Evolutionary conservation across 2,113 vertebrate species (phyloP).

Genomic region (Chaetodon auriga): DNA sequence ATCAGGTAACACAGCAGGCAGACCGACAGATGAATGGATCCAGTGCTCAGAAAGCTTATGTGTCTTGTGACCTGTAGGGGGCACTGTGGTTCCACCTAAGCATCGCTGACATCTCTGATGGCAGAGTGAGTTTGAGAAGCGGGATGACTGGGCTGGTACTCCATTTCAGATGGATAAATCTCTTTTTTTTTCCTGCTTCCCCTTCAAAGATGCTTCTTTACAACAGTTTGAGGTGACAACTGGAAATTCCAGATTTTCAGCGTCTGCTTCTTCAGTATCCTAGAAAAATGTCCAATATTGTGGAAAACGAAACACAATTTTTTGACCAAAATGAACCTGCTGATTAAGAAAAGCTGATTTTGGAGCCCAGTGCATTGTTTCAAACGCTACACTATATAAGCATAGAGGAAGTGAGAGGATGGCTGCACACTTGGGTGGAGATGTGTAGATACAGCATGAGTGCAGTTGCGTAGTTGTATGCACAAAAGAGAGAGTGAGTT

Average conservation of each 20-base stretch:
- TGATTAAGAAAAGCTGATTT: slow-evolving; percentile 18
- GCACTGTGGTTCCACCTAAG: slow-evolving; percentile 87
- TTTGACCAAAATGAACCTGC: slow-evolving; percentile 6
- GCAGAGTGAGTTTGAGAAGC: slow-evolving; percentile 52
- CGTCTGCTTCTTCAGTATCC: slow-evolving; percentile 32
- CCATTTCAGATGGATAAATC: slow-evolving; percentile 71
- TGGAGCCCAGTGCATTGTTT: slow-evolving; percentile 20
- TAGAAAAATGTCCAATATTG: slow-evolving; percentile 31
- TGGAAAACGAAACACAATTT: slow-evolving; percentile 31
- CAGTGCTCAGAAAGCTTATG: neutral
- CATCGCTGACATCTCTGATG: neutral
- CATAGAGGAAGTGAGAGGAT: neutral
- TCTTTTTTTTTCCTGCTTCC: slow-evolving; percentile 38
- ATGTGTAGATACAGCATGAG: slow-evolving; percentile 5
- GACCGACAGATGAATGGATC: slow-evolving; percentile 1
- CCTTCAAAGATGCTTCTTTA: slow-evolving; percentile 67
- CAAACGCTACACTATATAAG: slow-evolving; percentile 11
- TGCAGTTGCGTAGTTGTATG: slow-evolving; percentile 4
- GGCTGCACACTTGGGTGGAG: neutral
- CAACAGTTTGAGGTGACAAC: slow-evolving; percentile 80
- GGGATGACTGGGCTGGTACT: slow-evolving; percentile 59
- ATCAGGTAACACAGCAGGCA: slow-evolving; percentile 21
- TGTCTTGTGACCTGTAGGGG: slow-evolving; percentile 85
- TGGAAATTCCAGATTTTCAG: slow-evolving; percentile 73
- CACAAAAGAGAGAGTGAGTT: slow-evolving; percentile 29